phyloP scores from a whole-genome alignment of 92 coral and sea anemone genomes.

The Porites lobata region DNA sequence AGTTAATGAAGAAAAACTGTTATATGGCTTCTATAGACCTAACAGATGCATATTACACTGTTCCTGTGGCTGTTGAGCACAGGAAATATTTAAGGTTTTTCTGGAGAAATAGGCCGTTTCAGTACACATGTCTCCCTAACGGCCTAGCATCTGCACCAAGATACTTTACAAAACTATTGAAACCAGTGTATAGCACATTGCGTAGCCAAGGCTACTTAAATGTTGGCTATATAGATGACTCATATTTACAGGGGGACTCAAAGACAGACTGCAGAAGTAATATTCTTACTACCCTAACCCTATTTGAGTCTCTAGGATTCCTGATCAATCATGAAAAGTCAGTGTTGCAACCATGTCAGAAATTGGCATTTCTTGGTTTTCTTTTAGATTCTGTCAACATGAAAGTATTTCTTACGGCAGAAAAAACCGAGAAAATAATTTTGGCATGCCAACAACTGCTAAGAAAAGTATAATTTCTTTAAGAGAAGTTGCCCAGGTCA shows the following conservation, averaged over 20 bases:
- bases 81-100: slow-evolving; percentile 41
- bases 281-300: slow-evolving; percentile 44
- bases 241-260: not conserved
- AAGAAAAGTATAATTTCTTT: slow-evolving; percentile 21
- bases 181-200: slow-evolving; percentile 62
- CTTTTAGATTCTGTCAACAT: slow-evolving; percentile 53
- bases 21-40: slow-evolving; percentile 51
- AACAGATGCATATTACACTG: slow-evolving; percentile 58
- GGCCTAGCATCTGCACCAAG: slow-evolving; percentile 52
- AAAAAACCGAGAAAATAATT: slow-evolving; percentile 32
- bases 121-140: slow-evolving; percentile 44
- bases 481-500: slow-evolving; percentile 54
- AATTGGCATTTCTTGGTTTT: slow-evolving; percentile 61
- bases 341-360: slow-evolving; percentile 55
- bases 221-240: slow-evolving; percentile 65
- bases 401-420: slow-evolving; percentile 53
- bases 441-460: slow-evolving; percentile 30
- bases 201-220: slow-evolving; percentile 60
- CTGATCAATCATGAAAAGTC: slow-evolving; percentile 60
- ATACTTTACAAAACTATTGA: slow-evolving; percentile 37
- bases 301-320: slow-evolving; percentile 62
- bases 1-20: slow-evolving; percentile 33
- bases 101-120: slow-evolving; percentile 20
- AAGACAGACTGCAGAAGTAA: not conserved
- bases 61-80: slow-evolving; percentile 45